Conservation (phyloP, 2,797 vertebrate genomes). For the Todus mexicanus region DNA sequence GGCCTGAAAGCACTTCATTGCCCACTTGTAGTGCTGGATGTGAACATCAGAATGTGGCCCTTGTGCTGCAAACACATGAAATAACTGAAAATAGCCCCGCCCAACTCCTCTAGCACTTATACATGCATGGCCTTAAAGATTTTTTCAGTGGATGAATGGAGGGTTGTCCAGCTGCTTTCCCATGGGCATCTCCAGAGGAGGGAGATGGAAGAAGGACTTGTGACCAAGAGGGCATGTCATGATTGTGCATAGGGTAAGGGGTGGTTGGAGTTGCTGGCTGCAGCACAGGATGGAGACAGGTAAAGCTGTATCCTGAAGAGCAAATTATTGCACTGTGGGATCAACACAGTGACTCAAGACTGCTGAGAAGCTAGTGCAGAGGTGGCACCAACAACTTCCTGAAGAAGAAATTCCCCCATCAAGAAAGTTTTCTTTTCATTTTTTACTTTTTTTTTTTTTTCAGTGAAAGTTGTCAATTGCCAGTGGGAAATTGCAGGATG, state of each 20-base stretch:
- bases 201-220: neutral
- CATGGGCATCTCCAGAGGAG: neutral
- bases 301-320: neutral
- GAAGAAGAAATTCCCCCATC: neutral
- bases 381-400: neutral
- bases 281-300: neutral
- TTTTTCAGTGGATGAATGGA: neutral
- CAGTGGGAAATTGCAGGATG: neutral
- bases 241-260: neutral
- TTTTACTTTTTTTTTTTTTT: neutral
- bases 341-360: accelerated
- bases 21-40: neutral
- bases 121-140: neutral
- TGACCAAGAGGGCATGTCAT: neutral
- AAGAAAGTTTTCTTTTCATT: neutral
- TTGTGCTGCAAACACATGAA: neutral
- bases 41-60: neutral
- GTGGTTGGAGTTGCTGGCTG: neutral
- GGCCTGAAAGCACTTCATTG: neutral
- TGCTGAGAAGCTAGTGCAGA: neutral
- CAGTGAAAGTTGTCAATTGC: too few relatives aligned
- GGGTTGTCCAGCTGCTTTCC: neutral
- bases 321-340: neutral
- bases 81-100: neutral
- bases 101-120: neutral